Percentiles rank a stretch among this genome's conserved stretches.
Evolutionary conservation across 2,888 invertebrate species (phyloP).

Genomic region (Clepsis dumicolana): DNA sequence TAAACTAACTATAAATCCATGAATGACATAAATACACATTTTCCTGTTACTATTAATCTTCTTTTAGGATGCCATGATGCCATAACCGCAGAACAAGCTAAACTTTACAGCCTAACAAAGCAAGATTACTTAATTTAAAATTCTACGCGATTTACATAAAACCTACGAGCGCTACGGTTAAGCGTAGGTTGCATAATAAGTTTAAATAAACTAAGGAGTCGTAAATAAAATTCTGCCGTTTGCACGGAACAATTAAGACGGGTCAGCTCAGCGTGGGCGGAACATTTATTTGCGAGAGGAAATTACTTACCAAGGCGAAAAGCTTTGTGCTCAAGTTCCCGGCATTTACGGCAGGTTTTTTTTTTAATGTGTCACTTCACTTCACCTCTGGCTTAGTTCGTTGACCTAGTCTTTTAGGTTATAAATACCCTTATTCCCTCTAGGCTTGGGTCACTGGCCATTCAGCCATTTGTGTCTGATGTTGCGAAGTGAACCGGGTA

Average conservation of each 20-base stretch:
- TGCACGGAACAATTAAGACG: slow-evolving; percentile 17
- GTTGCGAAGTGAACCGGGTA: slow-evolving; percentile 62
- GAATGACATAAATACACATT: slow-evolving; percentile 29
- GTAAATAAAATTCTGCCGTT: slow-evolving; percentile 13
- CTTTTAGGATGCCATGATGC: not conserved
- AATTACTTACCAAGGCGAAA: slow-evolving; percentile 20
- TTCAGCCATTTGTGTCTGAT: slow-evolving; percentile 55
- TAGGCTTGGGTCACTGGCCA: slow-evolving; percentile 22
- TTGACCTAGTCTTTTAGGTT: slow-evolving; percentile 30
- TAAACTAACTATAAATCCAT: slow-evolving; percentile 43
- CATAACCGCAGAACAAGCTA: slow-evolving; percentile 27
- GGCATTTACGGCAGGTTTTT: not conserved
- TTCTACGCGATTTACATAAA: slow-evolving; percentile 14
- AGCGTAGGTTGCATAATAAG: slow-evolving; percentile 25
- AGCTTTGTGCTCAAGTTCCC: not conserved
- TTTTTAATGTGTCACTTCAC: slow-evolving; percentile 1
- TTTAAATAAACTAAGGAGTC: slow-evolving; percentile 21
- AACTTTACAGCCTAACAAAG: slow-evolving; percentile 19
- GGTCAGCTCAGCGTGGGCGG: not conserved
- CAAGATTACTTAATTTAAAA: slow-evolving; percentile 15
- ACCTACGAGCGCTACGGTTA: slow-evolving; percentile 22
- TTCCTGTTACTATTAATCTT: slow-evolving; percentile 18
- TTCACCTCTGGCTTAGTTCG: slow-evolving; percentile 24
- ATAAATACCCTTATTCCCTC: slow-evolving; percentile 9
- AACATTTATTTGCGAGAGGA: slow-evolving; percentile 12